Evolutionary conservation across 2,888 invertebrate genomes (phyloP).

Genomic region (Drosophila ezoana): DNA sequence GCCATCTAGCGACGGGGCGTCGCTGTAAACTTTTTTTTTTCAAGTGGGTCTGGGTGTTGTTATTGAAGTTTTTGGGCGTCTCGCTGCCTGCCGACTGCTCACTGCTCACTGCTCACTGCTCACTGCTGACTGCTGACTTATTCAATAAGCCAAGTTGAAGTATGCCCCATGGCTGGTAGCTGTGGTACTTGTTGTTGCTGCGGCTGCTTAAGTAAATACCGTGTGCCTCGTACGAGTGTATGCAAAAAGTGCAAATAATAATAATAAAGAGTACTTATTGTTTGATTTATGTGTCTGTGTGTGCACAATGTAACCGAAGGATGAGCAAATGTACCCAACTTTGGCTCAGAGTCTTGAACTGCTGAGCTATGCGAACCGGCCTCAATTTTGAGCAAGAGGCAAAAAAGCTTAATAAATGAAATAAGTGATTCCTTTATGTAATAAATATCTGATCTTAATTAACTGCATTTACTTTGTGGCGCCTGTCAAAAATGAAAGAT

Average conservation of each 20-base stretch:
- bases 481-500: background rate
- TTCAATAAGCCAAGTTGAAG: conserved; percentile 85
- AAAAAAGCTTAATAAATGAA: background rate
- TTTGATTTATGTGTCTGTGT: conserved; percentile 85
- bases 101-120: conserved; percentile 45
- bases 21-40: conserved; percentile 53
- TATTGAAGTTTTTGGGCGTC: conserved; percentile 78
- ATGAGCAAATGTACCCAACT: conserved; percentile 10
- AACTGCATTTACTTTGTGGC: background rate
- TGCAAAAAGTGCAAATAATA: conserved; percentile 84
- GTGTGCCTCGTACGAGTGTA: conserved; percentile 56
- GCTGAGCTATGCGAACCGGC: background rate
- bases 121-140: conserved; percentile 76
- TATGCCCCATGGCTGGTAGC: conserved; percentile 62
- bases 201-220: conserved; percentile 79
- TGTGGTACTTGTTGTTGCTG: conserved; percentile 37
- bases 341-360: background rate
- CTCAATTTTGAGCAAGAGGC: background rate
- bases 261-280: conserved; percentile 85
- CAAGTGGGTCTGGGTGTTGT: conserved; percentile 67
- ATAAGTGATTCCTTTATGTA: conserved; percentile 12
- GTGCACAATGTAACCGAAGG: conserved; percentile 64
- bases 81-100: conserved; percentile 35
- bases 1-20: conserved; percentile 72
- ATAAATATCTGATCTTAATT: conserved; percentile 11